A percentile compares a stretch with the other conserved stretches of the same genome.
phyloP scores from a whole-genome alignment of 2,888 invertebrate genomes.

The Folsomia manolachei region DNA sequence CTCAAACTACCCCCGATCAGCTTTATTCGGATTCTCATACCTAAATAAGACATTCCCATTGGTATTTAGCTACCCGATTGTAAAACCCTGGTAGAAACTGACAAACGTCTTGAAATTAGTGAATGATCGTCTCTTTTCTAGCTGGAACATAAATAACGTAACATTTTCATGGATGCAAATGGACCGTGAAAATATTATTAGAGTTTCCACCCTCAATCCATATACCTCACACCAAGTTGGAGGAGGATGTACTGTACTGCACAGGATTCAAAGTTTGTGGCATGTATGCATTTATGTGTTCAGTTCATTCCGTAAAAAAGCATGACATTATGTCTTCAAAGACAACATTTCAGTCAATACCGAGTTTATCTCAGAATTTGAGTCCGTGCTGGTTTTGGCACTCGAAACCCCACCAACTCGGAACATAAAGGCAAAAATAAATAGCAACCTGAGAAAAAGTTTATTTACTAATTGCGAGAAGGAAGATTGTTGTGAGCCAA shows the following conservation, averaged over 20 bases:
- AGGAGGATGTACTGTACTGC: too few relatives aligned
- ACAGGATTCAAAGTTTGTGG: too few relatives aligned
- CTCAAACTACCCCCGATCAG: background rate
- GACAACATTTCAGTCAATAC: slow-evolving; percentile 7
- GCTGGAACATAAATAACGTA: background rate
- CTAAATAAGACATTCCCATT: background rate
- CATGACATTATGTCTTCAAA: slow-evolving; percentile 1
- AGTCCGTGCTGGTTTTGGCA: slow-evolving; percentile 5
- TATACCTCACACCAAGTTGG: background rate
- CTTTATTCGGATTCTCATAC: background rate
- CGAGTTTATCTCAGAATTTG: slow-evolving; percentile 3
- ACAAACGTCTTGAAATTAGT: background rate
- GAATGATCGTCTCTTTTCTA: background rate
- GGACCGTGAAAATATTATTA: slow-evolving; percentile 9
- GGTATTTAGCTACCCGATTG: too few relatives aligned
- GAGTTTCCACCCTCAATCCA: background rate
- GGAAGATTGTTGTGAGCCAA: slow-evolving; percentile 1
- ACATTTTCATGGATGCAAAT: slow-evolving; percentile 1
- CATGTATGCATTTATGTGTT: too few relatives aligned
- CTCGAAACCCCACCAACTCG: background rate
- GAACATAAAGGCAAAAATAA: slow-evolving; percentile 7
- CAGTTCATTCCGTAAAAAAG: background rate
- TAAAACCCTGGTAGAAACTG: background rate
- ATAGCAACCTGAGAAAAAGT: background rate
- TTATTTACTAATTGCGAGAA: slow-evolving; percentile 9